Conservation (phyloP, 2,888 invertebrate species). For the Tipula confusa region DNA sequence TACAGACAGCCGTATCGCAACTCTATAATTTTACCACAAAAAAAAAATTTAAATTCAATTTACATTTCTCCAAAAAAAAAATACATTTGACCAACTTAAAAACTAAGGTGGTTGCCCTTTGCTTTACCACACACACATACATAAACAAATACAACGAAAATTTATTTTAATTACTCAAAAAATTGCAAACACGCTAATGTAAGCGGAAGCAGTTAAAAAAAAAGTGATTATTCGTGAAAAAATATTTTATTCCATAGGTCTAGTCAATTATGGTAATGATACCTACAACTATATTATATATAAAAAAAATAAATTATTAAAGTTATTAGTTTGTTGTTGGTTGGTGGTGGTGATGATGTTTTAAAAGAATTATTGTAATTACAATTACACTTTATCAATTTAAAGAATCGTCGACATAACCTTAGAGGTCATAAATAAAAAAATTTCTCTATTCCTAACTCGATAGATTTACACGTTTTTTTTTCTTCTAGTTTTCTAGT, state of each 20-base stretch:
- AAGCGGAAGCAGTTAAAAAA: conserved; percentile 25
- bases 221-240: background rate
- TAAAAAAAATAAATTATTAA: background rate
- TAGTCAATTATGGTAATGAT: conserved; percentile 6
- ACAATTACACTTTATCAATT: conserved; percentile 9
- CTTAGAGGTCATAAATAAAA: background rate
- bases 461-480: background rate
- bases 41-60: background rate
- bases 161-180: background rate
- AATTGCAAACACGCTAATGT: conserved; percentile 25
- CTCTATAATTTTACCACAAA: background rate
- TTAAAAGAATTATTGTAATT: background rate
- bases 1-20: background rate
- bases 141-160: background rate
- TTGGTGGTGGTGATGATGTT: background rate
- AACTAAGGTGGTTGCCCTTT: conserved; percentile 1
- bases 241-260: background rate
- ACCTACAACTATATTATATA: background rate
- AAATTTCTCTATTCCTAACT: background rate
- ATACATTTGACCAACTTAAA: background rate
- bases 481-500: conserved; percentile 13
- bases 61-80: background rate
- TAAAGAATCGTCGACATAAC: background rate
- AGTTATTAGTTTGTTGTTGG: background rate
- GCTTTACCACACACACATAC: background rate